Conservation (phyloP, 2,888 invertebrate species). For the Athalia rosae region DNA sequence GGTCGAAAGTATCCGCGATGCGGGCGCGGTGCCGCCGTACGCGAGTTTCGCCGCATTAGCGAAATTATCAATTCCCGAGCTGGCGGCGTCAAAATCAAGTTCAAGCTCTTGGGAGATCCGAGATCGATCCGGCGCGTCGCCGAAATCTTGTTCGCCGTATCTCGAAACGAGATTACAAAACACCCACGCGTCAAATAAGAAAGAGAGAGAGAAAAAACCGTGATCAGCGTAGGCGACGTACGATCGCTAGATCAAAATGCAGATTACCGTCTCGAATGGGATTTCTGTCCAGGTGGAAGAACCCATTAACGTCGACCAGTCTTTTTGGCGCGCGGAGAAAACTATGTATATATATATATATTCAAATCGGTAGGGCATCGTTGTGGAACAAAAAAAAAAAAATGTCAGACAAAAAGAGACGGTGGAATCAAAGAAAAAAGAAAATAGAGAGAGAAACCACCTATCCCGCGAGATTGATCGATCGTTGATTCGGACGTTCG, state of each 20-base stretch:
- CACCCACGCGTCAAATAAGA: constrained; percentile 27
- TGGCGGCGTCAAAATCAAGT: constrained; percentile 7
- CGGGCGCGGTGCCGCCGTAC: constrained; percentile 17
- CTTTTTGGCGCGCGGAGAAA: neutral
- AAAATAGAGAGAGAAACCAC: no score
- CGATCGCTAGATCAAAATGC: constrained; percentile 13
- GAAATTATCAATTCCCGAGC: neutral
- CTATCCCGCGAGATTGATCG: no score
- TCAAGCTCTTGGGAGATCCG: constrained; percentile 5
- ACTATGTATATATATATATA: neutral
- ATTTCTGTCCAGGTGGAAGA: neutral
- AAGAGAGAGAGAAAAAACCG: neutral
- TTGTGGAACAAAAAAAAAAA: neutral
- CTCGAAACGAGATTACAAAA: constrained; percentile 23
- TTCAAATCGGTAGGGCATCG: neutral
- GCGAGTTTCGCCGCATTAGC: constrained; percentile 6
- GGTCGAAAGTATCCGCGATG: constrained; percentile 6
- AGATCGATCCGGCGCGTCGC: constrained; percentile 35
- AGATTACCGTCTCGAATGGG: no score
- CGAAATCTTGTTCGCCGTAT: constrained; percentile 21
- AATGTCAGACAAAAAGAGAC: neutral
- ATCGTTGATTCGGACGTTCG: no score
- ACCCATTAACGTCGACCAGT: constrained; percentile 26
- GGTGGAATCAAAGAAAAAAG: no score
- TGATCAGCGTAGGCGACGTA: constrained; percentile 9